Conservation (phyloP, 2,113 vertebrate species). For the Lepus americanus region DNA sequence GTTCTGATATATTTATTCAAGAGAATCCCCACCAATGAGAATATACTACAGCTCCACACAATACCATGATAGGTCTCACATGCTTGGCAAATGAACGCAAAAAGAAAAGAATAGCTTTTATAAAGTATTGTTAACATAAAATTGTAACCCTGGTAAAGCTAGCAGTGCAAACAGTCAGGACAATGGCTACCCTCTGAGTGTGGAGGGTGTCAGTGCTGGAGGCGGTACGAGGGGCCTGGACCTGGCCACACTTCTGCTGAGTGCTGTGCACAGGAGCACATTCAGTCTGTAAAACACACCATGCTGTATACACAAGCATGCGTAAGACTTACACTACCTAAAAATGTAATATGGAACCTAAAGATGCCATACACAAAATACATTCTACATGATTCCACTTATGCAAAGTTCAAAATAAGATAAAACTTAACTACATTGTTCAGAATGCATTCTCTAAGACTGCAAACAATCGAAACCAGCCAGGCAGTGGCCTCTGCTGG, state of each 20-base stretch:
- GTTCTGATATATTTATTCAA: accelerated
- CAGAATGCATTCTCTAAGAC: neutral
- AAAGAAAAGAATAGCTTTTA: neutral
- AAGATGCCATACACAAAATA: neutral
- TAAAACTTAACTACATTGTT: neutral
- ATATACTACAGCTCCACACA: neutral
- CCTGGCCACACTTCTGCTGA: neutral
- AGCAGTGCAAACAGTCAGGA: neutral
- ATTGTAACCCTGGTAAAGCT: neutral
- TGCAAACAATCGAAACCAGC: neutral
- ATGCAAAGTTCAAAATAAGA: neutral
- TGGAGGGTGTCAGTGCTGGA: neutral
- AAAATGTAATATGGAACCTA: neutral
- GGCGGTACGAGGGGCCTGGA: neutral
- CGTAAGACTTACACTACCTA: neutral
- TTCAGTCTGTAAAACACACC: neutral
- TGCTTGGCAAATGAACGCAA: neutral
- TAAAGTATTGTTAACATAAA: neutral
- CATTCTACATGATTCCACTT: neutral
- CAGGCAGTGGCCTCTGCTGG: no score
- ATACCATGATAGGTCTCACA: neutral
- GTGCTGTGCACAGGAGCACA: accelerated
- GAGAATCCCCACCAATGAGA: neutral
- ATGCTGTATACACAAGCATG: neutral
- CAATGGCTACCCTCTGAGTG: neutral